Conservation (phyloP, 2,797 vertebrate genomes). For the Saxicola maurus region DNA sequence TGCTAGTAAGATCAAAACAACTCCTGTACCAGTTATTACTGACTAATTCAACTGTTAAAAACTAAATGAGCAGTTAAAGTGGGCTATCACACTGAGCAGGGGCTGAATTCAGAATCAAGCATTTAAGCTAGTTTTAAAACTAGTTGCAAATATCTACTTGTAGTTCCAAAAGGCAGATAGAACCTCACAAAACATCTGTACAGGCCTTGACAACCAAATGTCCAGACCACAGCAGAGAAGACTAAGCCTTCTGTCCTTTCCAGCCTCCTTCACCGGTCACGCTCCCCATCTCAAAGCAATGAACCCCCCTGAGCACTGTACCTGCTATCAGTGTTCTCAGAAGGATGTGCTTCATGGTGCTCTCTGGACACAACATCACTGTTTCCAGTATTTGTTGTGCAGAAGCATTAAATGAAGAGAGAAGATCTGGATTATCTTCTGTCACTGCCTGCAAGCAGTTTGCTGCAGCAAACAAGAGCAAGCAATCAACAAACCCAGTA, state of each 20-base stretch:
- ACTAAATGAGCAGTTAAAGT: background rate
- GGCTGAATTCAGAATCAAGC: background rate
- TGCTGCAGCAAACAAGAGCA: conserved; percentile 69
- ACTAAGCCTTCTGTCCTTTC: background rate
- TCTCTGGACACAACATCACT: conserved; percentile 76
- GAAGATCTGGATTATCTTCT: conserved; percentile 91
- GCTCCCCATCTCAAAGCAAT: background rate
- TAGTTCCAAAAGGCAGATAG: background rate
- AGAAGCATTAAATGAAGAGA: conserved; percentile 75
- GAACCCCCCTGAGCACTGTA: background rate
- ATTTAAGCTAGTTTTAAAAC: background rate
- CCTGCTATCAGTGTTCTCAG: conserved; percentile 88
- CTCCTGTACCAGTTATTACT: background rate
- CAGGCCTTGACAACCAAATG: background rate
- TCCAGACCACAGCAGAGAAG: background rate
- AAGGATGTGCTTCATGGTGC: conserved; percentile 79
- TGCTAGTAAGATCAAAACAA: background rate
- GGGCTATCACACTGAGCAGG: background rate
- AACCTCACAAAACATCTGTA: background rate
- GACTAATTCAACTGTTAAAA: background rate
- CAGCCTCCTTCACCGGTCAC: background rate
- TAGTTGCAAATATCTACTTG: background rate
- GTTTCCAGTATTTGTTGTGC: conserved; percentile 79
- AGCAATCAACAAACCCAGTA: background rate
- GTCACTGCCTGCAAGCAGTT: conserved; percentile 95